A percentile compares a stretch with the other conserved stretches of the same genome.
These are phyloP conservation scores for Nasonia vitripennis DNA, from an alignment of 1,140 invertebrate genomes.

Conservation along the genomic window DNA sequence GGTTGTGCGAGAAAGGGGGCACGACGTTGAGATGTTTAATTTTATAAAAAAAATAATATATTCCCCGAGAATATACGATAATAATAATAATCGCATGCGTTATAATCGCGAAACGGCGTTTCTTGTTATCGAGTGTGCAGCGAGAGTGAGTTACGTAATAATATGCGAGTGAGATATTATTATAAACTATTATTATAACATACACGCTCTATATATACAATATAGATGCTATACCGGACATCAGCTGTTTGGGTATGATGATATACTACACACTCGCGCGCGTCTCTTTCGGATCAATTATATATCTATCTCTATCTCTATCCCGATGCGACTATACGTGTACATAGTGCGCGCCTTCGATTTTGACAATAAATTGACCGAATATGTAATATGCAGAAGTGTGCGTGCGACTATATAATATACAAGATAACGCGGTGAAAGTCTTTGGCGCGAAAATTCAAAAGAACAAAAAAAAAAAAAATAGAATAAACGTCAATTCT, in stretches of 20 bases:
- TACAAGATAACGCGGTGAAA: not conserved
- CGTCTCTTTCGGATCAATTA: slow-evolving; percentile 42
- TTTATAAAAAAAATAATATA: slow-evolving; percentile 25
- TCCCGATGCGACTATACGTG: slow-evolving; percentile 44
- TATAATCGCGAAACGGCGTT: slow-evolving; percentile 12
- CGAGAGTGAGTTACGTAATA: not conserved
- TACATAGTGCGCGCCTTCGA: slow-evolving; percentile 52
- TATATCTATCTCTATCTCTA: not conserved
- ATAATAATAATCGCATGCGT: not conserved
- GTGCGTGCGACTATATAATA: not conserved
- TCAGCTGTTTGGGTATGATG: not conserved
- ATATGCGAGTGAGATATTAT: slow-evolving; percentile 21
- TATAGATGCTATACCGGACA: not conserved
- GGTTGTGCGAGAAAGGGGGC: slow-evolving; percentile 46
- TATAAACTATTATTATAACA: slow-evolving; percentile 1
- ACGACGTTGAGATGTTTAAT: slow-evolving; percentile 30
- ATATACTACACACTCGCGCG: not conserved
- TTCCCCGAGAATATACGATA: not conserved
- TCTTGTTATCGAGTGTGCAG: slow-evolving; percentile 26
- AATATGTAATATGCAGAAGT: not conserved
- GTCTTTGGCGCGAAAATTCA: not conserved
- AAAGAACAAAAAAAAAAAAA: not conserved
- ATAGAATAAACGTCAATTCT: slow-evolving; percentile 18
- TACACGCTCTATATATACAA: not conserved
- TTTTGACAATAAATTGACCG: slow-evolving; percentile 49